Base-by-base conservation (phyloP, 2,888 invertebrate genomes). In the Eupithecia insigniata region DNA sequence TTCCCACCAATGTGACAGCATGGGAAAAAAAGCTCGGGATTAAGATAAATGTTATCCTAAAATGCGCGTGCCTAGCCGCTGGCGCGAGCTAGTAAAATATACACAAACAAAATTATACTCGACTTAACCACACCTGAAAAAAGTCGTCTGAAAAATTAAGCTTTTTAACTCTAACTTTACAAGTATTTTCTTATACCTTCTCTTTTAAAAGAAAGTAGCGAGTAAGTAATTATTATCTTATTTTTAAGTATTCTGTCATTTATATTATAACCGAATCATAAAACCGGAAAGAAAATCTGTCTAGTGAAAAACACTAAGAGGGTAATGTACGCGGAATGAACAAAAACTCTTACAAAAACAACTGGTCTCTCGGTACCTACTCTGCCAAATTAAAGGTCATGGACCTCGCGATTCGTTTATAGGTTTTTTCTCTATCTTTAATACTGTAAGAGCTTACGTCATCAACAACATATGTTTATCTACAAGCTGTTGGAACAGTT, bases 311-410 rank as follows among this genome's bases (percentile, higher is more conserved):
- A 66, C 65, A 73, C 76, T 61, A 78, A 74, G 89, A 83, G 91
- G 89, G 90, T 92, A 92, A 92, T 85, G 92, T 86, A 91, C 93
- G 92, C 85, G 80, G 81, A 76, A 81, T 75, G 84, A 84, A 88
- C 89, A 91, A 92, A 92, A 90, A 82, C 80, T 80, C 83, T 82
- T 81, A 85, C 84, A 88, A 89, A 92, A 90, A 91, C 89, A 86
- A 80, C 81, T 76, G 68, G 70, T 72, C 75, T 85, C 87, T 85
- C 87, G 55, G 89, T 89, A 78, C 76, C 75, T 79, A 90, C 89
- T 89, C 30, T 14, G 32, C 30, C 61, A 86, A 89, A 91, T 88
- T 82, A 81, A 30, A 84, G 92, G 88, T 76, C 92, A 83, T 78
- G 87, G 91, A 93, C 90, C 93, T 89, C 89, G 87, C 88, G 86